Conservation (phyloP, 2,888 invertebrate species). For the Drosophila anomelani region DNA sequence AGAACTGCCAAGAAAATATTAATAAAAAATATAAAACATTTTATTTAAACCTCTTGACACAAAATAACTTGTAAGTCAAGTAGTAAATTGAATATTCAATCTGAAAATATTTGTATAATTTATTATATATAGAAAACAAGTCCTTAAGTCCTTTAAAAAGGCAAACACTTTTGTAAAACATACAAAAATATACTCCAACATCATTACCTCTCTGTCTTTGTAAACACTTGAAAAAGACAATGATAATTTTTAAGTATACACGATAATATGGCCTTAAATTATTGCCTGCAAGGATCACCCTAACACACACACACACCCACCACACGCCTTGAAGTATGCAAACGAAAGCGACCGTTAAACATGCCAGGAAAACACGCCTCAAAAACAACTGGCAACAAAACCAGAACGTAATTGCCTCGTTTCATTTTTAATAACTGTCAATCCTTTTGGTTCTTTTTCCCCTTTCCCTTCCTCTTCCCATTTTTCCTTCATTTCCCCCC, state of each 20-base stretch:
- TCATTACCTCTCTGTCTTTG: neutral
- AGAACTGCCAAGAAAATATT: too few species aligned
- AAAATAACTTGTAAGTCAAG: too few species aligned
- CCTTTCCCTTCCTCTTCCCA: neutral
- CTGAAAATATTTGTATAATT: too few species aligned
- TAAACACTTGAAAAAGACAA: constrained; percentile 1
- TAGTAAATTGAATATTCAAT: too few species aligned
- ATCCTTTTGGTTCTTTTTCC: constrained; percentile 62
- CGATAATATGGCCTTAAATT: constrained; percentile 1
- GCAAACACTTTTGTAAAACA: neutral
- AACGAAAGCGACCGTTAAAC: constrained; percentile 66
- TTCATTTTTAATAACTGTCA: constrained; percentile 79
- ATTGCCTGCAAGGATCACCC: constrained; percentile 14
- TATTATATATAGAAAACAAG: neutral
- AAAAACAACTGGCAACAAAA: constrained; percentile 58
- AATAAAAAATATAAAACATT: too few species aligned
- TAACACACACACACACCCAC: constrained; percentile 6
- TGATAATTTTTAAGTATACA: constrained; percentile 10
- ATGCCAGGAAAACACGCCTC: constrained; percentile 66
- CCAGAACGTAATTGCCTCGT: constrained; percentile 73
- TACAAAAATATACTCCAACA: neutral
- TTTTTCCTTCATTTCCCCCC: neutral
- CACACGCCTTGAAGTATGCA: constrained; percentile 47
- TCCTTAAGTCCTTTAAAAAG: neutral
- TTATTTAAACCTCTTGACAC: too few species aligned